Percentiles rank a stretch among this genome's conserved stretches.
phyloP scores from a whole-genome alignment of 2,113 vertebrate species.

The Tympanuchus pallidicinctus region DNA sequence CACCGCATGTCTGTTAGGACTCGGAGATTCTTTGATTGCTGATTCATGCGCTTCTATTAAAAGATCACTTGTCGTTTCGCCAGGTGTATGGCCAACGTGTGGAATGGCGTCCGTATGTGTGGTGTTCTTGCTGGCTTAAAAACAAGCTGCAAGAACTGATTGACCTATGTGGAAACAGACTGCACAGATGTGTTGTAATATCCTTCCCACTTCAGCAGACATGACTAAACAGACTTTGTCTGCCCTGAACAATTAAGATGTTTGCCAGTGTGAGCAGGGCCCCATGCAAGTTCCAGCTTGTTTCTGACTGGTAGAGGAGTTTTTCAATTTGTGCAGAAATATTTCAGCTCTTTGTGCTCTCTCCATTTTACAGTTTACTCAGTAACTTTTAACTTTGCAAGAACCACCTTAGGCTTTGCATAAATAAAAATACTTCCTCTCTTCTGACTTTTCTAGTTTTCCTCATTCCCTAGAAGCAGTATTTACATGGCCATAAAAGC shows the following conservation, averaged over 20 bases:
- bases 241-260: slow-evolving; percentile 48
- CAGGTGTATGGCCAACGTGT: neutral
- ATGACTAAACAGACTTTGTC: slow-evolving; percentile 67
- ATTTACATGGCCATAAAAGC: neutral
- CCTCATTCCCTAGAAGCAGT: neutral
- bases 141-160: neutral
- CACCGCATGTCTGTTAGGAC: neutral
- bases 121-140: neutral
- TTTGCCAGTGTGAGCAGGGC: slow-evolving; percentile 41
- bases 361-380: neutral
- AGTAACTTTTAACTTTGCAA: neutral
- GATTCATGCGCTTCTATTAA: neutral
- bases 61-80: neutral
- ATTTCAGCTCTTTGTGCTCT: neutral
- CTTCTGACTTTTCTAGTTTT: neutral
- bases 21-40: neutral
- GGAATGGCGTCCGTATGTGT: neutral
- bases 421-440: neutral
- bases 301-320: neutral
- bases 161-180: neutral
- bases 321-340: neutral
- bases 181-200: slow-evolving; percentile 39
- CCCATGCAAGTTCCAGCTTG: slow-evolving; percentile 47
- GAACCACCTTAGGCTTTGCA: neutral
- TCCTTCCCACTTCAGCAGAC: slow-evolving; percentile 59